Conservation (phyloP, 2,113 vertebrate species). For the Sialia sialis region DNA sequence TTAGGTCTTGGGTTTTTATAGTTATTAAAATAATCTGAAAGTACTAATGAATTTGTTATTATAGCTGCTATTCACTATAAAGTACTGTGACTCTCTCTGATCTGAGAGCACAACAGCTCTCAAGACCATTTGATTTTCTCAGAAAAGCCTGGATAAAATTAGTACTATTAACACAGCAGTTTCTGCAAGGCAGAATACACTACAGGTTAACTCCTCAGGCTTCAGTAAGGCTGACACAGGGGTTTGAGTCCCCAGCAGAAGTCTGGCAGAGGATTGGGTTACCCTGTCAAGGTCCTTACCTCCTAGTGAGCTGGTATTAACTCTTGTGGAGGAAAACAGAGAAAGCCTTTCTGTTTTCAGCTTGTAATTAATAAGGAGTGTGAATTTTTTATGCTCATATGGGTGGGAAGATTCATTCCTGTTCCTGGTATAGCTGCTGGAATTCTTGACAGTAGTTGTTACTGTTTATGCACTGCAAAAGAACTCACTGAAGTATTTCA, state of each 20-base stretch:
- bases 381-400: background rate
- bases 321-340: background rate
- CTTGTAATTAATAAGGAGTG: background rate
- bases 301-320: background rate
- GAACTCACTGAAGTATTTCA: background rate
- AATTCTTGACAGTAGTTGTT: background rate
- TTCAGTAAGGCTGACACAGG: background rate
- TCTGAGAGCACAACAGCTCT: background rate
- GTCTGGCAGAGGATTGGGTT: background rate
- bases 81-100: background rate
- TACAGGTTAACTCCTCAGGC: background rate
- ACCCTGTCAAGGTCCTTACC: rapidly evolving
- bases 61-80: background rate
- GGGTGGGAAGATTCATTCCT: background rate
- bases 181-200: background rate
- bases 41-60: background rate
- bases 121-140: background rate
- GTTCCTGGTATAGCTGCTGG: background rate
- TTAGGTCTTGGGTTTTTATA: background rate
- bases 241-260: background rate
- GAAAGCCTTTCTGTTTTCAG: background rate
- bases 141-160: background rate
- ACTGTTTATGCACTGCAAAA: background rate
- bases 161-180: background rate
- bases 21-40: background rate